Percentiles rank a stretch among this genome's conserved stretches.
Conservation (phyloP, 2,113 vertebrate genomes). For the Saccopteryx leptura region DNA sequence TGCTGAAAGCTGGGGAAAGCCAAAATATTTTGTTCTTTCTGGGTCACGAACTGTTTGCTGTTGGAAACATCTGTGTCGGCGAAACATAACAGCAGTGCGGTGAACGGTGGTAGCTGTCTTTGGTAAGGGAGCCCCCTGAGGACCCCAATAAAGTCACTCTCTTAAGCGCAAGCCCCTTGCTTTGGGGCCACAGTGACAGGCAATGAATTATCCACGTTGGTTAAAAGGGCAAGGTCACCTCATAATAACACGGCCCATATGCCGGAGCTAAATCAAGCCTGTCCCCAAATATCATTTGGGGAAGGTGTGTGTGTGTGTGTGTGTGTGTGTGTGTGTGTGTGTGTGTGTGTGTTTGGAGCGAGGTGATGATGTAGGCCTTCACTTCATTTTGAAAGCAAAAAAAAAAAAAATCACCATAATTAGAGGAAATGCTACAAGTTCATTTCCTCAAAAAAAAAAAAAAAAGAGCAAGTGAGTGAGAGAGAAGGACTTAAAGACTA, state of each 20-base stretch:
- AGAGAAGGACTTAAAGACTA: slow-evolving; percentile 88
- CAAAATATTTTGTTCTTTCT: slow-evolving; percentile 83
- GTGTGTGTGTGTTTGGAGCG: background rate
- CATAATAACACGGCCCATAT: slow-evolving; percentile 70
- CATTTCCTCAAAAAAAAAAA: slow-evolving; percentile 84
- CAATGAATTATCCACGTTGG: slow-evolving; percentile 75
- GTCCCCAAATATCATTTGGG: slow-evolving; percentile 44
- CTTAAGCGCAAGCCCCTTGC: slow-evolving; percentile 60
- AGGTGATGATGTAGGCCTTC: slow-evolving; percentile 69
- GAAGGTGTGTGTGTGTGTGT: background rate
- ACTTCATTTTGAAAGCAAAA: slow-evolving; percentile 71
- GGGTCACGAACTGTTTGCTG: slow-evolving; percentile 84
- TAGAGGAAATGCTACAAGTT: slow-evolving; percentile 90
- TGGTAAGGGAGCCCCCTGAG: slow-evolving; percentile 65
- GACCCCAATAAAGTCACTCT: slow-evolving; percentile 72
- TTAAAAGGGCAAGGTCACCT: slow-evolving; percentile 75
- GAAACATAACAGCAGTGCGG: slow-evolving; percentile 72
- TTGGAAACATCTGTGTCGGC: slow-evolving; percentile 70
- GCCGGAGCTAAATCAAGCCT: slow-evolving; percentile 65
- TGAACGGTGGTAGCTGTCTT: background rate
- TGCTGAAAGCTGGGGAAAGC: slow-evolving; percentile 77
- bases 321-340: background rate
- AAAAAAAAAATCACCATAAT: slow-evolving; percentile 89
- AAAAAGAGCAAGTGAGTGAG: slow-evolving; percentile 74
- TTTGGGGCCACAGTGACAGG: slow-evolving; percentile 60